These are phyloP conservation scores for Sula dactylatra DNA, from an alignment of 2,113 vertebrate genomes.

Conservation along the genomic window DNA sequence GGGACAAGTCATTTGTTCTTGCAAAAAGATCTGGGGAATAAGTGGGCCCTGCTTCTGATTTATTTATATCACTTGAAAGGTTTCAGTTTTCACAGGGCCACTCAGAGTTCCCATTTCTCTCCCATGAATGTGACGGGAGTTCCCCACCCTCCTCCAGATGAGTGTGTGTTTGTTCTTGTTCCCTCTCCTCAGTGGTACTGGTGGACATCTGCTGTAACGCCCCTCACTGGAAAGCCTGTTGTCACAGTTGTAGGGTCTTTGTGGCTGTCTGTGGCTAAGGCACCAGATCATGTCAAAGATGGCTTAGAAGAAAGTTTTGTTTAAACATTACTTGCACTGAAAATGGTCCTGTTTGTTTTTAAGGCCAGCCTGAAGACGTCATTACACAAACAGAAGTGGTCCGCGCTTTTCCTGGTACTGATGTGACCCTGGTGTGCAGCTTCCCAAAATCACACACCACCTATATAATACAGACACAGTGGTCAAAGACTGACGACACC, in stretches of 20 bases:
- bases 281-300: not conserved
- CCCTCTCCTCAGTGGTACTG: not conserved
- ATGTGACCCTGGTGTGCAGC: constrained; percentile 40
- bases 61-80: not conserved
- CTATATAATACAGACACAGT: constrained; percentile 57
- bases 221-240: not conserved
- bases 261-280: not conserved
- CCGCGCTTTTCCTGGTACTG: not conserved
- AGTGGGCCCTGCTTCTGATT: not conserved
- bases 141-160: not conserved
- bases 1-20: not conserved
- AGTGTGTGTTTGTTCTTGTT: not conserved
- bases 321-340: not conserved
- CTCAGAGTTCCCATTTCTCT: not conserved
- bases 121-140: accelerated
- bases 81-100: not conserved
- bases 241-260: not conserved
- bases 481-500: constrained; percentile 35
- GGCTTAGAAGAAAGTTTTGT: not conserved
- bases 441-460: not conserved
- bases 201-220: not conserved
- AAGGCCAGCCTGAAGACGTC: not conserved
- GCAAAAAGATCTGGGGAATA: not conserved
- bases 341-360: not conserved
- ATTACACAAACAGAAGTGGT: not conserved